Percentiles rank a stretch among this genome's conserved stretches.
Evolutionary conservation across 2,113 vertebrate species (phyloP).

Genomic region (Casuarius casuarius): DNA sequence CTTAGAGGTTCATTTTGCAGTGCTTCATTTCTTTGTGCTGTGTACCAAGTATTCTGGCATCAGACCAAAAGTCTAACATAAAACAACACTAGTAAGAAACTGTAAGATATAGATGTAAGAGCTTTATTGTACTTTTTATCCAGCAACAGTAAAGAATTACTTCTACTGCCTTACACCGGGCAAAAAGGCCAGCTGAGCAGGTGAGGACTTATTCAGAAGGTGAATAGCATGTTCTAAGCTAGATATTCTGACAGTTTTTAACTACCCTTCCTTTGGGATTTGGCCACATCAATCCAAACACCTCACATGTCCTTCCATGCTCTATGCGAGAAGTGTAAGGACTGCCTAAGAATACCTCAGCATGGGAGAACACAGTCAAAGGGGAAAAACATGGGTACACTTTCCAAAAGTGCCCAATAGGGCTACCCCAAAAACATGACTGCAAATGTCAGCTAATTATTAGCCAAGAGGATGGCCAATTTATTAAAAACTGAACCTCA

Average conservation of each 20-base stretch:
- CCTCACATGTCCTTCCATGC: rapidly evolving
- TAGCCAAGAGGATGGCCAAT: neutral
- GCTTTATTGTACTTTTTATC: neutral
- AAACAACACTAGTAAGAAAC: neutral
- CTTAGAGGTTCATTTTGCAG: neutral
- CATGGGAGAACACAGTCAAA: rapidly evolving
- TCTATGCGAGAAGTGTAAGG: rapidly evolving
- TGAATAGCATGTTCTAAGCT: neutral
- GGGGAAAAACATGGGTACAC: neutral
- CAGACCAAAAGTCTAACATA: neutral
- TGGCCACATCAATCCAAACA: neutral
- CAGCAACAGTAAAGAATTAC: neutral
- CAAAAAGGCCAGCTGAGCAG: neutral
- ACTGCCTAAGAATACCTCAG: neutral
- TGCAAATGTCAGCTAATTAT: neutral
- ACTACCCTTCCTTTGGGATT: neutral
- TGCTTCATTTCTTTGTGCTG: neutral
- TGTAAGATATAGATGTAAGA: neutral
- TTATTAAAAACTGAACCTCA: neutral
- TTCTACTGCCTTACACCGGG: neutral
- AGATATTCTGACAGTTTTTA: neutral
- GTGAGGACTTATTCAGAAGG: neutral
- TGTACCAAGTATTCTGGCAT: neutral
- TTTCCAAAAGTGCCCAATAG: neutral
- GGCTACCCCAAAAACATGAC: neutral